A percentile compares a stretch with the other conserved stretches of the same genome.
These are phyloP conservation scores for Athalia circularis DNA, from an alignment of 2,888 invertebrate species.

Conservation along the genomic window DNA sequence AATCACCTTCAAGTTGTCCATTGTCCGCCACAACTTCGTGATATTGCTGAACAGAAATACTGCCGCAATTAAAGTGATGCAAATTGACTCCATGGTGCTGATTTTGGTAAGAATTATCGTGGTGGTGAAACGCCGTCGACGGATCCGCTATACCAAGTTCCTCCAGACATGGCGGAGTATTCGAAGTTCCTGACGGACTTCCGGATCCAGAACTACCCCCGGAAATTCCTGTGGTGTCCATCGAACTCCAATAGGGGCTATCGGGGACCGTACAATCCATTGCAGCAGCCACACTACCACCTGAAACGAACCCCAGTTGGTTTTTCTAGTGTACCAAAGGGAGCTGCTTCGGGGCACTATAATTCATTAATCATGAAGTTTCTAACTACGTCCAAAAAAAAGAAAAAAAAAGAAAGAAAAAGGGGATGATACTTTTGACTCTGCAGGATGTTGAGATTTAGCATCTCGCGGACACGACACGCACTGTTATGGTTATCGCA, in stretches of 20 bases:
- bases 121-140: conserved; percentile 17
- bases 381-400: not conserved
- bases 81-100: conserved; percentile 8
- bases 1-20: conserved; percentile 29
- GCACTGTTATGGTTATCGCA: conserved; percentile 7
- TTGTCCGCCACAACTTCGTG: conserved; percentile 5
- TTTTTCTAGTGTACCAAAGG: not conserved
- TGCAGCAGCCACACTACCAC: conserved; percentile 9
- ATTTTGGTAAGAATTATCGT: conserved; percentile 21
- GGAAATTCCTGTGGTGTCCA: conserved; percentile 37
- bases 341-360: too few species aligned
- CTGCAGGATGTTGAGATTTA: conserved; percentile 2
- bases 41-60: not conserved
- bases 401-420: not conserved
- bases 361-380: too few species aligned
- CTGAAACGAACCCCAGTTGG: conserved; percentile 25
- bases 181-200: conserved; percentile 31
- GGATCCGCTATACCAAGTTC: conserved; percentile 37
- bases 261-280: conserved; percentile 39
- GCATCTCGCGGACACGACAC: not conserved
- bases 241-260: conserved; percentile 42
- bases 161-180: conserved; percentile 40
- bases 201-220: conserved; percentile 42
- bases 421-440: not conserved
- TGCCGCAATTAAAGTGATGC: not conserved